phyloP scores from a whole-genome alignment of 2,888 invertebrate species.

The Chirona hameri region DNA sequence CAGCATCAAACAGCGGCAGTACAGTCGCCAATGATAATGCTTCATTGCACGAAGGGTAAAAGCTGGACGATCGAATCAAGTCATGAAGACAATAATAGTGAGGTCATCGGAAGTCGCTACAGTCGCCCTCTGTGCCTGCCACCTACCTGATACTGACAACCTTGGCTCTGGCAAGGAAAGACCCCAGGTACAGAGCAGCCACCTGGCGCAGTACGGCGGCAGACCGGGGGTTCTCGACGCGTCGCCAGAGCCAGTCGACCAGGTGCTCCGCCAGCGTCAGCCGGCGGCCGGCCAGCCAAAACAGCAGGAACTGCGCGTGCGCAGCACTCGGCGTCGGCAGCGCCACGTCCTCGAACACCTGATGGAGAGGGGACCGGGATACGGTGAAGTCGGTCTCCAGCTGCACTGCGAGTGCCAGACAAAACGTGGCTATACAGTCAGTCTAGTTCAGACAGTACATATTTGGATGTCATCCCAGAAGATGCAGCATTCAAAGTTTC shows the following conservation, averaged over 20 bases:
- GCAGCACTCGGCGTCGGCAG: constrained; percentile 77
- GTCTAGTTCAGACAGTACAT: neutral
- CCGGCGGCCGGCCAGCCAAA: constrained; percentile 61
- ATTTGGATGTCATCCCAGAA: neutral
- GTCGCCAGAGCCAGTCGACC: constrained; percentile 67
- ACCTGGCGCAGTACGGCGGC: constrained; percentile 63
- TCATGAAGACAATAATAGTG: too few relatives aligned
- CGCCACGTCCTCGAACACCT: neutral
- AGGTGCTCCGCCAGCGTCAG: constrained; percentile 59
- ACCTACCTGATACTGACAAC: constrained; percentile 58
- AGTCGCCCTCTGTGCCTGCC: too few relatives aligned
- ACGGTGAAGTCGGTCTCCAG: neutral
- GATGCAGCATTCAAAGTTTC: too few relatives aligned
- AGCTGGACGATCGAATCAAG: too few relatives aligned
- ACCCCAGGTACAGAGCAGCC: constrained; percentile 69
- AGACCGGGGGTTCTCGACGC: constrained; percentile 55
- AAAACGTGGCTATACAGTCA: neutral
- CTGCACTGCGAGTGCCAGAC: neutral
- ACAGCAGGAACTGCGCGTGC: constrained; percentile 73
- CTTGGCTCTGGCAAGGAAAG: constrained; percentile 65
- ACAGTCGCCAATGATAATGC: too few relatives aligned
- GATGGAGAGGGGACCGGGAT: neutral
- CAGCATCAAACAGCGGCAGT: too few relatives aligned
- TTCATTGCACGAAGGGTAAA: too few relatives aligned
- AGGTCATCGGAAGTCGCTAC: too few relatives aligned